A percentile compares a stretch with the other conserved stretches of the same genome.
phyloP scores from a whole-genome alignment of 2,888 invertebrate species.

The Tenthredo livida region DNA sequence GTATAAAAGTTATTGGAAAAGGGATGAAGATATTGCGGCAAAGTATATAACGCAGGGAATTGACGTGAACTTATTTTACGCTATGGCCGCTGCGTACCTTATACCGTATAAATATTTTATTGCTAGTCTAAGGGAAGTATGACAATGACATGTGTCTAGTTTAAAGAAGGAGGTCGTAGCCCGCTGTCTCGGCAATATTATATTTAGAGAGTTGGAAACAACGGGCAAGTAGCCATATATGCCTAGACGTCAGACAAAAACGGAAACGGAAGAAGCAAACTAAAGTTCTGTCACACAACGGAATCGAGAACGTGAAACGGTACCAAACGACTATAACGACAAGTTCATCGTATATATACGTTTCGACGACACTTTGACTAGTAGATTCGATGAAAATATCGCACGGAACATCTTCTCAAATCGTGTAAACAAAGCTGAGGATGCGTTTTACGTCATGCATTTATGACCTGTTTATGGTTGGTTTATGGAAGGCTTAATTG shows the following conservation, averaged over 20 bases:
- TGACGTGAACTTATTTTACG: not conserved
- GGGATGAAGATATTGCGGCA: not conserved
- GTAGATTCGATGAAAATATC: not conserved
- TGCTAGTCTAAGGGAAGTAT: not conserved
- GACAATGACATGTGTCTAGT: not conserved
- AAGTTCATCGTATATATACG: no score
- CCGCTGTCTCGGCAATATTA: not conserved
- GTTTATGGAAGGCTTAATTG: slow-evolving; percentile 40
- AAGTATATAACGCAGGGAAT: not conserved
- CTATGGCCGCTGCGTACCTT: not conserved
- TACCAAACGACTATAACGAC: not conserved
- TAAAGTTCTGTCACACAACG: not conserved
- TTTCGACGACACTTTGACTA: not conserved
- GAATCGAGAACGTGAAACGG: not conserved
- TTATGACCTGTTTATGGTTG: slow-evolving; percentile 48
- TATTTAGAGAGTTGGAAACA: slow-evolving; percentile 7
- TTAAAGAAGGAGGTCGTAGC: not conserved
- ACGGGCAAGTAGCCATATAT: not conserved
- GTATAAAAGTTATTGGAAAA: not conserved
- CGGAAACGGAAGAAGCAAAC: slow-evolving; percentile 23
- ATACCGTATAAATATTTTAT: not conserved
- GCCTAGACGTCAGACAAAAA: not conserved
- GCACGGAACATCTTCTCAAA: not conserved
- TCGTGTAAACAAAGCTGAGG: not conserved
- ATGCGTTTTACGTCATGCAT: slow-evolving; percentile 23